These are phyloP conservation scores for Ceriagrion tenellum DNA, from an alignment of 2,888 invertebrate species.

Conservation along the genomic window DNA sequence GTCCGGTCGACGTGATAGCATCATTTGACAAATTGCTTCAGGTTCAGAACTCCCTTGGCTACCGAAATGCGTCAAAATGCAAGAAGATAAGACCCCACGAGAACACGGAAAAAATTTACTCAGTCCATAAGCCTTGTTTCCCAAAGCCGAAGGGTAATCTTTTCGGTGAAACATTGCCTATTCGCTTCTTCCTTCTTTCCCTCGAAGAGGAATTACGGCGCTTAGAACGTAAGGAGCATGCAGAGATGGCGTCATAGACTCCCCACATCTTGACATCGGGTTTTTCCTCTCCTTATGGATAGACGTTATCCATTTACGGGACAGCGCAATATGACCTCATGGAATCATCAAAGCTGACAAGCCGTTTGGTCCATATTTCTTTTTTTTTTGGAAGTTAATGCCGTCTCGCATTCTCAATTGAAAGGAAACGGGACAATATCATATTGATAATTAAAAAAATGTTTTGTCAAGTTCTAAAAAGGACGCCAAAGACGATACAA, in stretches of 20 bases:
- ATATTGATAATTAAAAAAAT: conserved; percentile 41
- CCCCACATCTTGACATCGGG: neutral
- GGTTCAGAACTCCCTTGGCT: neutral
- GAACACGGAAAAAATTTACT: neutral
- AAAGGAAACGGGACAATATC: conserved; percentile 38
- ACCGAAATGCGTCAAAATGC: neutral
- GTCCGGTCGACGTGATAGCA: neutral
- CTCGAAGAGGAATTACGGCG: neutral
- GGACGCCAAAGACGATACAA: conserved; percentile 66
- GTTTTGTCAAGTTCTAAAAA: conserved; percentile 52
- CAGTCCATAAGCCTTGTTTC: neutral
- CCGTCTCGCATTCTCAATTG: conserved; percentile 19
- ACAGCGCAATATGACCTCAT: neutral
- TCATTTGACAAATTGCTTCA: conserved; percentile 24
- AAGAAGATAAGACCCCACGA: neutral
- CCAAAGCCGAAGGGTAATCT: neutral
- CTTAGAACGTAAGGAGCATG: neutral
- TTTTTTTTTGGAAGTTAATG: neutral
- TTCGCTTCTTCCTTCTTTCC: neutral
- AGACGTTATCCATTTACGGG: neutral
- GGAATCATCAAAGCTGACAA: neutral
- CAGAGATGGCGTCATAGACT: neutral
- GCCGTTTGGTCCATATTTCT: neutral
- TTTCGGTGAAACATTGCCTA: neutral
- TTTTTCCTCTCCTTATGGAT: neutral